Percentiles rank a stretch among this genome's conserved stretches.
Evolutionary conservation across 2,888 invertebrate species (phyloP).

Genomic region (Caenorhabditis parvicauda): DNA sequence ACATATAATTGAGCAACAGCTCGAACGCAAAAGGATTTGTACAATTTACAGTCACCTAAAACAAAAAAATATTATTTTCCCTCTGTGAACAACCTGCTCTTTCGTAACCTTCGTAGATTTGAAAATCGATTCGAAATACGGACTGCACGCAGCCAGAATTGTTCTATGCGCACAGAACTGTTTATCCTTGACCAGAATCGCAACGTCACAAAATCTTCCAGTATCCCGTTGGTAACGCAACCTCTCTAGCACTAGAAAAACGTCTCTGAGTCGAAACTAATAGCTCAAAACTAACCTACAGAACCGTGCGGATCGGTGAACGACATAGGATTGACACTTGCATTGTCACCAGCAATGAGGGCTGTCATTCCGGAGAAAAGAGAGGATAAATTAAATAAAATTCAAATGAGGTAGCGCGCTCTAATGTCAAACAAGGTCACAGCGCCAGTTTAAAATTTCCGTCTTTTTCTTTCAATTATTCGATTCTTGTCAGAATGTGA

Average conservation of each 20-base stretch:
- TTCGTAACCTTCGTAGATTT: slow-evolving; percentile 65
- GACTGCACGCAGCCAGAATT: slow-evolving; percentile 71
- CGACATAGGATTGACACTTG: slow-evolving; percentile 63
- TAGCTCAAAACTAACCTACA: slow-evolving; percentile 24
- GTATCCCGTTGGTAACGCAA: slow-evolving; percentile 67
- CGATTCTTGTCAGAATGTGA: too few species aligned
- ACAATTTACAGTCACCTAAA: slow-evolving; percentile 68
- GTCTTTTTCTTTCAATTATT: too few species aligned
- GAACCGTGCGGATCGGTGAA: slow-evolving; percentile 65
- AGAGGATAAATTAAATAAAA: not conserved
- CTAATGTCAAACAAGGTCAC: too few species aligned
- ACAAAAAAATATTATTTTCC: not conserved
- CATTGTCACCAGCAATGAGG: slow-evolving; percentile 48
- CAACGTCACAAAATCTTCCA: slow-evolving; percentile 70
- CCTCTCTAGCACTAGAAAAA: slow-evolving; percentile 63
- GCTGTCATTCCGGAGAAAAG: slow-evolving; percentile 38
- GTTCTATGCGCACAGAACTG: slow-evolving; percentile 71
- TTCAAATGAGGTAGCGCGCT: not conserved
- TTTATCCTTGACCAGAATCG: slow-evolving; percentile 70
- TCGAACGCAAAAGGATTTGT: slow-evolving; percentile 70
- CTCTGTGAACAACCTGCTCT: slow-evolving; percentile 22
- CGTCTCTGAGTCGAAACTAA: not conserved
- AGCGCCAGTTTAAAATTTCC: too few species aligned
- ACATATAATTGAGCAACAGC: slow-evolving; percentile 71
- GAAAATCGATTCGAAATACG: slow-evolving; percentile 72